A percentile compares a stretch with the other conserved stretches of the same genome.
These are phyloP conservation scores for Morone chrysops DNA, from an alignment of 2,113 vertebrate genomes.

Conservation along the genomic window DNA sequence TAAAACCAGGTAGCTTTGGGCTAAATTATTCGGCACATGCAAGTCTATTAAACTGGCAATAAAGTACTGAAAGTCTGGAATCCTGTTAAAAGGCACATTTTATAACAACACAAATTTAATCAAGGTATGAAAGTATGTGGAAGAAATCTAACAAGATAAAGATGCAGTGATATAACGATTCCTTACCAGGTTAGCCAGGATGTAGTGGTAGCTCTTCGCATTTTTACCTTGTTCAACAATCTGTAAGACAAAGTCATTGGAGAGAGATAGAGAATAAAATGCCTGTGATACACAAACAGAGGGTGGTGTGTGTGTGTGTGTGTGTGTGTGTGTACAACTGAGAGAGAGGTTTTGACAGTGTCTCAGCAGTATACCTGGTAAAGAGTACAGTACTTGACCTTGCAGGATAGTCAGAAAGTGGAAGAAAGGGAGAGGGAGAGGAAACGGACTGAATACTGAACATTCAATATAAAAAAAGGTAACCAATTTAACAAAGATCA, in stretches of 20 bases:
- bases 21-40: slow-evolving; percentile 32
- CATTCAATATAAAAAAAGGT: not conserved
- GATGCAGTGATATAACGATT: not conserved
- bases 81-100: slow-evolving; percentile 29
- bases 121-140: not conserved
- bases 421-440: slow-evolving; percentile 44
- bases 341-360: slow-evolving; percentile 16
- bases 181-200: slow-evolving; percentile 98
- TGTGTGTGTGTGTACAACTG: slow-evolving; percentile 3
- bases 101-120: not conserved
- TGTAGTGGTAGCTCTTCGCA: slow-evolving; percentile 97
- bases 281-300: slow-evolving; percentile 6
- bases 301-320: not conserved
- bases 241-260: slow-evolving; percentile 82
- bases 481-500: not conserved
- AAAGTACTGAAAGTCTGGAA: slow-evolving; percentile 15
- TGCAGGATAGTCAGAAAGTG: slow-evolving; percentile 46
- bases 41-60: slow-evolving; percentile 57
- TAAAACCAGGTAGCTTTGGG: slow-evolving; percentile 45
- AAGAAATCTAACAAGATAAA: accelerated
- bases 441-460: slow-evolving; percentile 4
- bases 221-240: slow-evolving; percentile 96
- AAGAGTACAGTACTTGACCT: slow-evolving; percentile 53
- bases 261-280: slow-evolving; percentile 35
- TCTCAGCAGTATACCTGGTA: slow-evolving; percentile 34